These are phyloP conservation scores for Amphimedon queenslandica DNA, from an alignment of 37 sponge, comb jelly and placozoan species.

Conservation along the genomic window DNA sequence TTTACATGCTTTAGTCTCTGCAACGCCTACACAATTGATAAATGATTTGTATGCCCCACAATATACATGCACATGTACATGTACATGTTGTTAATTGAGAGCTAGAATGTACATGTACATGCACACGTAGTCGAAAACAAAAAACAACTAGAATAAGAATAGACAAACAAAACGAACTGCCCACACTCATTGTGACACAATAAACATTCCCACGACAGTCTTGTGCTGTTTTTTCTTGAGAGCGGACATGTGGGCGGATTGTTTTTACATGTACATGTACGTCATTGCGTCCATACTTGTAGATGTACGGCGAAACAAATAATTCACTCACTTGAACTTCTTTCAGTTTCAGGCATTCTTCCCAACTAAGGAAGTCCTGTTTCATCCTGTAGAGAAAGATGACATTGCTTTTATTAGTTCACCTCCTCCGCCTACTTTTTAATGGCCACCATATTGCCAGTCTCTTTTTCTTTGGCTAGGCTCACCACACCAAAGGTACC, in stretches of 20 bases:
- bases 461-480: constrained; percentile 70
- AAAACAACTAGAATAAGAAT: too few species aligned
- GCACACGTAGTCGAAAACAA: too few species aligned
- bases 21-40: constrained; percentile 57
- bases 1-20: constrained; percentile 92
- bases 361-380: constrained; percentile 84
- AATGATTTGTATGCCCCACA: neutral
- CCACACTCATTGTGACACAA: too few species aligned
- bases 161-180: too few species aligned
- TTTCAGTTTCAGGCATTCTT: constrained; percentile 88
- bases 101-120: constrained; percentile 2
- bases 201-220: too few species aligned
- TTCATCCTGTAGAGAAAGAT: constrained; percentile 79
- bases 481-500: constrained; percentile 90
- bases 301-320: constrained; percentile 1
- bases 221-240: too few species aligned
- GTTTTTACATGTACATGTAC: too few species aligned
- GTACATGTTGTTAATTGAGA: neutral
- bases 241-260: too few species aligned
- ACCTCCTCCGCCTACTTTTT: constrained; percentile 71
- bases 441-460: constrained; percentile 88
- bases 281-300: too few species aligned
- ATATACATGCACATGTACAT: neutral
- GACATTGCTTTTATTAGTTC: neutral
- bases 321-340: constrained; percentile 92